Conservation (phyloP, 2,797 vertebrate species). For the Macropus fuliginosus region DNA sequence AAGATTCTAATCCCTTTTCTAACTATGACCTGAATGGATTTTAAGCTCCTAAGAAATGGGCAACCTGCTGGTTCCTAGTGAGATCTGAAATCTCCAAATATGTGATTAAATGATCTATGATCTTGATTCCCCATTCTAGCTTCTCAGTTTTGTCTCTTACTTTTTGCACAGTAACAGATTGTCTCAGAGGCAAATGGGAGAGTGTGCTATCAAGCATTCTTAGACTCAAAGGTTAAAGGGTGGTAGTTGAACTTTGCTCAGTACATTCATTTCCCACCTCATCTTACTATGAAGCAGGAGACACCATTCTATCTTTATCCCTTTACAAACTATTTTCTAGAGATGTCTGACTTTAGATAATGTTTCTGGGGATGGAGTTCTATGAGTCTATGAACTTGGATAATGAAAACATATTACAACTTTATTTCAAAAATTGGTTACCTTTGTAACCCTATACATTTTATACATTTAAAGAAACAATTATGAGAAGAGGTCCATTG, state of each 20-base stretch:
- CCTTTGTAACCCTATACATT: not conserved
- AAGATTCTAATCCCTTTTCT: not conserved
- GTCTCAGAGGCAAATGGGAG: not conserved
- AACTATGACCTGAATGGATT: not conserved
- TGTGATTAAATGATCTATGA: not conserved
- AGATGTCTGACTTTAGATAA: not conserved
- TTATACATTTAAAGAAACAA: not conserved
- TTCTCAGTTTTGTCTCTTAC: not conserved
- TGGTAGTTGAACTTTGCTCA: not conserved
- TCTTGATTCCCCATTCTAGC: not conserved
- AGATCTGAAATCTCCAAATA: not conserved
- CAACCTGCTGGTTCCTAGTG: not conserved
- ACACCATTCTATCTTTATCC: not conserved
- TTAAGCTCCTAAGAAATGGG: not conserved
- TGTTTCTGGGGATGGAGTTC: not conserved
- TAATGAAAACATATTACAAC: not conserved
- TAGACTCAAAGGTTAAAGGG: not conserved
- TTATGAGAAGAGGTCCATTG: not conserved
- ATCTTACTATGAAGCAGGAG: not conserved
- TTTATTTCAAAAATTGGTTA: not conserved
- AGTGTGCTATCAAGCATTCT: not conserved
- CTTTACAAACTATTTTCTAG: not conserved
- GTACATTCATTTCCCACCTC: not conserved
- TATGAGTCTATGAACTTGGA: not conserved
- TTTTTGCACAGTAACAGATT: not conserved